phyloP scores from a whole-genome alignment of 2,797 vertebrate species.

The Acanthurus leucopareius region DNA sequence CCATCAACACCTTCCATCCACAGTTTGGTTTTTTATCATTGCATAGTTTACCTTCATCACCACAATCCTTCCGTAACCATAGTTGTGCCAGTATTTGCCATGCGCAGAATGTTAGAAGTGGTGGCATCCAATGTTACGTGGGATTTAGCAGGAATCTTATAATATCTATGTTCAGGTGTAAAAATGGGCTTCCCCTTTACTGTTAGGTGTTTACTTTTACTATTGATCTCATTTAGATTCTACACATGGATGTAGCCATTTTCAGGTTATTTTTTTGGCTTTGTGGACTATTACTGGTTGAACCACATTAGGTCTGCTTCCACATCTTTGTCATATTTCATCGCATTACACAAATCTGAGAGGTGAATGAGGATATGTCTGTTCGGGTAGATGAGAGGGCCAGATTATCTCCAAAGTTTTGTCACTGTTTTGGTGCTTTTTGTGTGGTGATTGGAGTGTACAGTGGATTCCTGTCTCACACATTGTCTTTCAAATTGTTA shows the following conservation, averaged over 20 bases:
- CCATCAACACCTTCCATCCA: conserved; percentile 9
- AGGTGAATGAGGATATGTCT: no score
- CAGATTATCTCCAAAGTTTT: no score
- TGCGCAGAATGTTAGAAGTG: background rate
- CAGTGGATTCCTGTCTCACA: no score
- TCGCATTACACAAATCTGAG: background rate
- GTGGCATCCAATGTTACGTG: no score
- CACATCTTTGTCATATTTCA: background rate
- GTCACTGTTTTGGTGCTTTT: no score
- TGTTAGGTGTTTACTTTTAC: background rate
- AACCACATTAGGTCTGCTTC: background rate
- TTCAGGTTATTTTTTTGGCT: background rate
- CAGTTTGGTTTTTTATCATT: conserved; percentile 56
- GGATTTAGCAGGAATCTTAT: background rate
- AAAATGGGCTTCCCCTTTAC: background rate
- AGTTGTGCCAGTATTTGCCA: background rate
- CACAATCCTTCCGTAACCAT: background rate
- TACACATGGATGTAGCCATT: background rate
- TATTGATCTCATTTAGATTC: background rate
- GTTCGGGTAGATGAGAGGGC: no score
- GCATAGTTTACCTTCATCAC: conserved; percentile 41
- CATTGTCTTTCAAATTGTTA: no score
- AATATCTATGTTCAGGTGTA: background rate
- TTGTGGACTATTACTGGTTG: background rate
- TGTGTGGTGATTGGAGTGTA: no score